Conservation (phyloP, 2,113 vertebrate species). For the Synodontis membranacea region DNA sequence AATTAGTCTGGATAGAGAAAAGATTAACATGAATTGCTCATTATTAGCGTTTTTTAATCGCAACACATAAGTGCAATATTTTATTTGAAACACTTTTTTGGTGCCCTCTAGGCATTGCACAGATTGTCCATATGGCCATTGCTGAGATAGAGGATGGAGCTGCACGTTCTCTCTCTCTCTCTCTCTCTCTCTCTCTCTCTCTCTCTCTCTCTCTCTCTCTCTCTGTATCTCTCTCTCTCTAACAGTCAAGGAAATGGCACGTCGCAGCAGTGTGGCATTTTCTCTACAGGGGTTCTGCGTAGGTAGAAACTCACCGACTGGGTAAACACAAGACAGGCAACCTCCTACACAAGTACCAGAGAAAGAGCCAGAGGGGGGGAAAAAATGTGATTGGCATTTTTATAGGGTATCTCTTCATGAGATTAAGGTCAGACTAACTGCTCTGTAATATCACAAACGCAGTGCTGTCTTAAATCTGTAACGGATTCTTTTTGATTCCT, state of each 20-base stretch:
- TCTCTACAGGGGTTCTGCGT: constrained; percentile 40
- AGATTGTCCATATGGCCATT: constrained; percentile 23
- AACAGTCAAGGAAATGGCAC: constrained; percentile 41
- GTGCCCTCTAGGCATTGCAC: constrained; percentile 1
- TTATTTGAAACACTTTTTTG: constrained; percentile 8
- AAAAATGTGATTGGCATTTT: constrained; percentile 17
- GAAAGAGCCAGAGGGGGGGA: constrained; percentile 20
- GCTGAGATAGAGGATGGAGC: neutral
- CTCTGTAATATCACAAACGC: neutral
- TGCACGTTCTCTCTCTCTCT: neutral
- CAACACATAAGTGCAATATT: neutral
- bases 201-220: constrained; percentile 27
- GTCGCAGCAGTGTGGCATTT: constrained; percentile 45
- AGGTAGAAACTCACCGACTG: constrained; percentile 48
- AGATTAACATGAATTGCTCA: constrained; percentile 18
- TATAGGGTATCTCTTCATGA: constrained; percentile 8
- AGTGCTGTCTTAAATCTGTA: constrained; percentile 4
- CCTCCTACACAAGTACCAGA: constrained; percentile 46
- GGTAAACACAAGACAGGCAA: constrained; percentile 49
- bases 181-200: neutral
- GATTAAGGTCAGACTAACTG: constrained; percentile 33
- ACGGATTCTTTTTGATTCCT: constrained; percentile 5
- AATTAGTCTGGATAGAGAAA: constrained; percentile 14
- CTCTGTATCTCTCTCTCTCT: constrained; percentile 26
- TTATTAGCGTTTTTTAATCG: neutral